These are phyloP conservation scores for Atta colombica DNA, from an alignment of 1,140 invertebrate genomes.

Conservation along the genomic window DNA sequence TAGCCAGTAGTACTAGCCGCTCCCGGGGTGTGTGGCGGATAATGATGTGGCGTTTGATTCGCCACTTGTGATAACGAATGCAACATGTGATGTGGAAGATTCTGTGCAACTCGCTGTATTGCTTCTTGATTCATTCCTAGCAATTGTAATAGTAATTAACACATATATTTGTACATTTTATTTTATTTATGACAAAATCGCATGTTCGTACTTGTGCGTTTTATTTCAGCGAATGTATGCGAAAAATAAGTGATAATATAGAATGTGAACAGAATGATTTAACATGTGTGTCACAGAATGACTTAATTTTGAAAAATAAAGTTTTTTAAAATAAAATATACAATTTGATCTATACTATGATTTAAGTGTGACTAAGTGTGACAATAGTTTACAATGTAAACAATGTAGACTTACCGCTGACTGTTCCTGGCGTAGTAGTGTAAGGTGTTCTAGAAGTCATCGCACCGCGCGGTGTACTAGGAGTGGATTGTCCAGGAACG, in stretches of 20 bases:
- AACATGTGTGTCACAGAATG: not conserved
- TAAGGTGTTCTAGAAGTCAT: conserved; percentile 90
- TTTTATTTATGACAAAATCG: no score
- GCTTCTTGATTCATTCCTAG: conserved; percentile 90
- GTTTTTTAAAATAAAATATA: conserved; percentile 1
- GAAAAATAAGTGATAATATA: not conserved
- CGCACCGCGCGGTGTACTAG: conserved; percentile 89
- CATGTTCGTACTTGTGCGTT: not conserved
- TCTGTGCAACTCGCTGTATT: conserved; percentile 91
- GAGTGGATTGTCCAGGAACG: conserved; percentile 91
- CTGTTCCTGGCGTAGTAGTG: conserved; percentile 89
- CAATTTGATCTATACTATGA: not conserved
- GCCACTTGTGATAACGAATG: conserved; percentile 91
- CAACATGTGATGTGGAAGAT: conserved; percentile 91
- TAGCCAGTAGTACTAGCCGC: conserved; percentile 84
- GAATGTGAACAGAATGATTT: not conserved
- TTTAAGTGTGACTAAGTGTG: not conserved
- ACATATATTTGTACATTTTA: not conserved
- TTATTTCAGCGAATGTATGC: not conserved
- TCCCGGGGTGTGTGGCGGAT: conserved; percentile 88
- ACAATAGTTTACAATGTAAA: not conserved
- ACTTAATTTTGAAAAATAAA: not conserved
- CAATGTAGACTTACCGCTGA: conserved; percentile 64
- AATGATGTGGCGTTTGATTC: conserved; percentile 90
- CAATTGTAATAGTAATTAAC: not conserved